Conservation (phyloP, 1,140 invertebrate species). For the Danaus melanippus region DNA sequence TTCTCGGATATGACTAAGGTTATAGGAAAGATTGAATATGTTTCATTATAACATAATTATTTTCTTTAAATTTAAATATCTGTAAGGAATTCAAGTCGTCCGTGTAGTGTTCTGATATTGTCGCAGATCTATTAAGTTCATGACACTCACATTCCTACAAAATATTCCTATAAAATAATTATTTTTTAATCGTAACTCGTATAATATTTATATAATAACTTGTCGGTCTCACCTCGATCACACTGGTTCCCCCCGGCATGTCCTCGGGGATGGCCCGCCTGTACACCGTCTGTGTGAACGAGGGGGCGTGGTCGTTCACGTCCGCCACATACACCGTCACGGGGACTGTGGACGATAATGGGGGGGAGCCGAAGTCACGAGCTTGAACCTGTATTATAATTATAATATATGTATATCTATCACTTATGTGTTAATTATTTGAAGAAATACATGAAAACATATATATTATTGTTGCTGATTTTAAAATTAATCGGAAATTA, state of each 20-base stretch:
- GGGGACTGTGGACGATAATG: conserved; percentile 80
- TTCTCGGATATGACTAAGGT: too few species aligned
- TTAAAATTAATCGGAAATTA: too few species aligned
- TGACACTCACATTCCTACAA: too few species aligned
- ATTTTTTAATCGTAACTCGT: too few species aligned
- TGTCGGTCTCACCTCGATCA: conserved; percentile 76
- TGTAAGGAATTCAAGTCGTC: too few species aligned
- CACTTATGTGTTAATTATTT: background rate
- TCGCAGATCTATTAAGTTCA: too few species aligned
- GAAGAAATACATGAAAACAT: conserved; percentile 4
- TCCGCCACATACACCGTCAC: conserved; percentile 89
- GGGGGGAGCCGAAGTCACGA: conserved; percentile 84
- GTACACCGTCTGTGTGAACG: conserved; percentile 84
- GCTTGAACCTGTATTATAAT: conserved; percentile 75
- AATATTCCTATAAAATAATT: too few species aligned
- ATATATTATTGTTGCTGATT: too few species aligned
- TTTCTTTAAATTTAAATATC: too few species aligned
- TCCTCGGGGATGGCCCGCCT: conserved; percentile 87
- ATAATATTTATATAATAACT: background rate
- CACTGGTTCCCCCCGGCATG: conserved; percentile 81
- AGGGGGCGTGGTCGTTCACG: conserved; percentile 88
- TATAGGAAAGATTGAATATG: too few species aligned
- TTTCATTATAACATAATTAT: too few species aligned
- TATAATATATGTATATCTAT: background rate
- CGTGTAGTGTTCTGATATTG: too few species aligned